These are phyloP conservation scores for Solenopsis fugax DNA, from an alignment of 1,140 invertebrate species.

Conservation along the genomic window DNA sequence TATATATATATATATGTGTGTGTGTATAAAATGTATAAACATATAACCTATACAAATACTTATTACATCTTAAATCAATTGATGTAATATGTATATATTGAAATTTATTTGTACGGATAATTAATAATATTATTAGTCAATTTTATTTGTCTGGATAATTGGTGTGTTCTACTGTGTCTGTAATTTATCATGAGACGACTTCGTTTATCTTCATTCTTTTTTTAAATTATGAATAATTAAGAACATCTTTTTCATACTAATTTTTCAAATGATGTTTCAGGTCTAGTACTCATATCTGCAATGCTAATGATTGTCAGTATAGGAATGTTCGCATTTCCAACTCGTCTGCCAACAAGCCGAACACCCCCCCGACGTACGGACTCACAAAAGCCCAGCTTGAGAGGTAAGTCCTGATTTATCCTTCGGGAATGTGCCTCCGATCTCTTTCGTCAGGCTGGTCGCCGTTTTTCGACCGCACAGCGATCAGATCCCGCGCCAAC, in stretches of 20 bases:
- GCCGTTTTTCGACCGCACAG: conserved; percentile 49
- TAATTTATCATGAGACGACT: neutral
- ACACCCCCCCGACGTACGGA: conserved; percentile 84
- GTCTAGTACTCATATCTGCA: conserved; percentile 93
- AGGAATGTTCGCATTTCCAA: conserved; percentile 96
- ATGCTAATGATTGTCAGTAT: conserved; percentile 93
- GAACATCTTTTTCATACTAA: neutral
- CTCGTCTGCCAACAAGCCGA: conserved; percentile 87
- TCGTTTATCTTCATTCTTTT: neutral
- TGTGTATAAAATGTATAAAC: too few species aligned
- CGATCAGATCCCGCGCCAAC: conserved; percentile 50
- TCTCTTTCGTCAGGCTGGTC: conserved; percentile 54
- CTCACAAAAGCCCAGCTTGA: conserved; percentile 88
- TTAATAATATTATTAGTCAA: neutral
- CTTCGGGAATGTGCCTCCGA: conserved; percentile 30
- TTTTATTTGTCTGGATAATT: neutral
- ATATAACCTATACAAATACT: too few species aligned
- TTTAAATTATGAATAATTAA: neutral
- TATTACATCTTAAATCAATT: neutral
- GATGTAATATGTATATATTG: neutral
- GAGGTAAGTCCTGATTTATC: conserved; percentile 83
- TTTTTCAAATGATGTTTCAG: conserved; percentile 80
- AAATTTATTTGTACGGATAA: neutral
- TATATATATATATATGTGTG: too few species aligned
- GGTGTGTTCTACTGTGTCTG: neutral